Percentiles rank a stretch among this genome's conserved stretches.
Evolutionary conservation across 2,888 invertebrate genomes (phyloP).

Genomic region (Caenorhabditis sp.): DNA sequence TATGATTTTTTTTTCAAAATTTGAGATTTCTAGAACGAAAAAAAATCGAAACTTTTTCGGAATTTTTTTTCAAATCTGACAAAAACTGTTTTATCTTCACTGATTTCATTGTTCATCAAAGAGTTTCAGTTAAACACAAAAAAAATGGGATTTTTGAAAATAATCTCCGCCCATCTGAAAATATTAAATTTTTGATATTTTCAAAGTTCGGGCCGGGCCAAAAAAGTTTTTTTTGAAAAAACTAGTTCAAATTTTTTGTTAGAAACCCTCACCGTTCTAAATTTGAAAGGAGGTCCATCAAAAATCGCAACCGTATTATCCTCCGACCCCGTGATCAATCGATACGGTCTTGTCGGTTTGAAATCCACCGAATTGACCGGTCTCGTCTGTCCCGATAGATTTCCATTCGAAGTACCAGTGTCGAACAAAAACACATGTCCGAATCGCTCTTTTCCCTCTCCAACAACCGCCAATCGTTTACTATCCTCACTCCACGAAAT

Average conservation of each 20-base stretch:
- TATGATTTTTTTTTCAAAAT: too few species aligned
- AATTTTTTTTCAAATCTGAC: too few species aligned
- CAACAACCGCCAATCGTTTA: conserved; percentile 92
- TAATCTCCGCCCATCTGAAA: neutral
- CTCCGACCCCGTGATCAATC: conserved; percentile 93
- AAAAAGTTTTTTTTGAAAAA: too few species aligned
- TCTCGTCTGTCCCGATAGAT: conserved; percentile 65
- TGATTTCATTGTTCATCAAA: too few species aligned
- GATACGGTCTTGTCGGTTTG: conserved; percentile 85
- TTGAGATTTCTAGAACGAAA: too few species aligned
- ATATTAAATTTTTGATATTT: neutral
- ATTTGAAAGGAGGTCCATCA: conserved; percentile 93
- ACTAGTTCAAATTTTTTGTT: neutral
- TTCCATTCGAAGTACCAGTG: conserved; percentile 81
- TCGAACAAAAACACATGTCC: conserved; percentile 97
- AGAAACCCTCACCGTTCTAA: conserved; percentile 69
- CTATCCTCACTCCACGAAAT: conserved; percentile 93
- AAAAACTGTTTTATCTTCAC: too few species aligned
- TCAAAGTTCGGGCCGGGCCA: too few species aligned
- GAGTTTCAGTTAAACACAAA: too few species aligned
- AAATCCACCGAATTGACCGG: conserved; percentile 77
- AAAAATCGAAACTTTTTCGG: too few species aligned
- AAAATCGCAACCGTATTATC: conserved; percentile 93
- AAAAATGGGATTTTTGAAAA: too few species aligned
- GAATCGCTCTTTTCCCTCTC: conserved; percentile 93